Conservation (phyloP, 1,140 invertebrate genomes). For the Temnothorax nylanderi region DNA sequence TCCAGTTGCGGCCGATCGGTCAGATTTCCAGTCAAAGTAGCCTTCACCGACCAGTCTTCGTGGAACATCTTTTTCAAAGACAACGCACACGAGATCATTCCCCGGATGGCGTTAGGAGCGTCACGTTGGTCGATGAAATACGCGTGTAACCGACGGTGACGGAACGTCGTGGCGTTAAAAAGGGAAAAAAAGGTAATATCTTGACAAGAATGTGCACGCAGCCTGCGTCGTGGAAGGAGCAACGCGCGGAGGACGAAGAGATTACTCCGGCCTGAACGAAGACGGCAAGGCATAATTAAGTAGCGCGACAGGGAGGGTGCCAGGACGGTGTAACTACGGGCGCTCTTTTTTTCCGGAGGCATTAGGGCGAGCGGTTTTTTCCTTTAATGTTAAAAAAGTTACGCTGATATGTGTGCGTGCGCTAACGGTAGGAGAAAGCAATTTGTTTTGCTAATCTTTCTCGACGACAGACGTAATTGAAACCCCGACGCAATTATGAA, state of each 20-base stretch:
- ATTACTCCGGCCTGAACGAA: constrained; percentile 54
- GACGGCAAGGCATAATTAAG: constrained; percentile 82
- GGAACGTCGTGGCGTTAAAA: constrained; percentile 4
- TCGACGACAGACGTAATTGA: constrained; percentile 78
- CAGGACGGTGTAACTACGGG: constrained; percentile 71
- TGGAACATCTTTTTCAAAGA: background rate
- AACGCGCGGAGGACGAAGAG: constrained; percentile 14
- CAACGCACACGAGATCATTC: background rate
- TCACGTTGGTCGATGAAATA: constrained; percentile 15
- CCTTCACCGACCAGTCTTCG: constrained; percentile 56
- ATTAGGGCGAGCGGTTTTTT: constrained; percentile 36
- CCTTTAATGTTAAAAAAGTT: constrained; percentile 79
- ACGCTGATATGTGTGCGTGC: constrained; percentile 79
- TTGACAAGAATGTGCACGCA: constrained; percentile 44
- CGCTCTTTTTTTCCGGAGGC: constrained; percentile 22
- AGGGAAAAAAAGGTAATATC: constrained; percentile 42
- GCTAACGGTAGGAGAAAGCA: constrained; percentile 64
- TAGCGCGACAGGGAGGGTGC: constrained; percentile 77
- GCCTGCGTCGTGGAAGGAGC: constrained; percentile 55
- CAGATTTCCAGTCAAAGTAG: constrained; percentile 83
- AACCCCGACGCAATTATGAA: constrained; percentile 73
- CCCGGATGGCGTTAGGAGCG: background rate
- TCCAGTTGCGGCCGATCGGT: constrained; percentile 83
- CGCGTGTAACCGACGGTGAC: constrained; percentile 14
- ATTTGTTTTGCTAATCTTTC: constrained; percentile 77